Percentiles rank a stretch among this genome's conserved stretches.
These are phyloP conservation scores for Crenuchus spilurus DNA, from an alignment of 2,797 vertebrate species.

Conservation along the genomic window DNA sequence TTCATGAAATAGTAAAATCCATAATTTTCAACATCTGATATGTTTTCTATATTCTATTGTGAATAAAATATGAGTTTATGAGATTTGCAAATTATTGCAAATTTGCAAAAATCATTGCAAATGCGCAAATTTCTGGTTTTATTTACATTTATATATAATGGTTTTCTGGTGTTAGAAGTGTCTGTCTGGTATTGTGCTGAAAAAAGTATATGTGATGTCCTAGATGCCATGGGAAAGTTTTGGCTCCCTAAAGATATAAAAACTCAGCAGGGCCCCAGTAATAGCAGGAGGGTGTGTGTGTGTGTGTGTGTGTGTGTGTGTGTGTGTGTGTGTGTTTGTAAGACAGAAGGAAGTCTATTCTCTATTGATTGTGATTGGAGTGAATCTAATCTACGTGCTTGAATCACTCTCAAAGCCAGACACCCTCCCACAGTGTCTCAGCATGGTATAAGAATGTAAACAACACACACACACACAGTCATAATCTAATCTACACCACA, in stretches of 20 bases:
- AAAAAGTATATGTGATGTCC: conserved; percentile 36
- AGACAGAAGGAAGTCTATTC: conserved; percentile 52
- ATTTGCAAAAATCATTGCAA: too few species aligned
- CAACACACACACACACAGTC: conserved; percentile 25
- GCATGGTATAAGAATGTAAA: conserved; percentile 39
- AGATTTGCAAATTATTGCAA: too few species aligned
- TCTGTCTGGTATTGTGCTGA: conserved; percentile 5
- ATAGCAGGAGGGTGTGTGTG: conserved; percentile 27
- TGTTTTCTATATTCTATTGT: too few species aligned
- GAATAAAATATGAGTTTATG: too few species aligned
- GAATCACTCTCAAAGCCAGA: conserved; percentile 57
- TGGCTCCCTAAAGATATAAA: conserved; percentile 71
- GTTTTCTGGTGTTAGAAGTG: neutral
- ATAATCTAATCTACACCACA: conserved; percentile 26
- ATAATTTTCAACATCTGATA: too few species aligned
- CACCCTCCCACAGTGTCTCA: conserved; percentile 22
- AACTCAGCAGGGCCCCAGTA: conserved; percentile 68
- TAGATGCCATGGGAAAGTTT: conserved; percentile 76
- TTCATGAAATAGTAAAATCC: too few species aligned
- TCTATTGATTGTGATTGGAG: conserved; percentile 42
- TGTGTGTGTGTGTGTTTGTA: conserved; percentile 41
- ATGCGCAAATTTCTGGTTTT: too few species aligned
- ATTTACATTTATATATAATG: too few species aligned
- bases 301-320: conserved; percentile 29
- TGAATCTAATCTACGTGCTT: conserved; percentile 65